A percentile compares a stretch with the other conserved stretches of the same genome.
Conservation (phyloP, 2,113 vertebrate species). For the Laterallus jamaicensis region DNA sequence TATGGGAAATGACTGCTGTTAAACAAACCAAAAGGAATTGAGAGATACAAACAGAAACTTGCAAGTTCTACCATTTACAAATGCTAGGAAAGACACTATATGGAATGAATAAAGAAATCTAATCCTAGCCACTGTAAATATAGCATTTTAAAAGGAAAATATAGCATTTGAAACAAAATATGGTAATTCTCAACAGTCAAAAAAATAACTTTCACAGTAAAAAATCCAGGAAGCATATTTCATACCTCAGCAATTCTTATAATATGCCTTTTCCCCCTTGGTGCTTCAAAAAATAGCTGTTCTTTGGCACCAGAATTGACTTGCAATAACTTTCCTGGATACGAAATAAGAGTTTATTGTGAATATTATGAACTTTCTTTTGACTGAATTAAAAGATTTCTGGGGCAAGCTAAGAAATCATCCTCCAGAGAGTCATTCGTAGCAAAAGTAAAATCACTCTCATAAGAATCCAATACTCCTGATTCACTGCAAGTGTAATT, state of each 20-base stretch:
- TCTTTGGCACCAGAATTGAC: constrained; percentile 97
- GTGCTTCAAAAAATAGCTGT: constrained; percentile 97
- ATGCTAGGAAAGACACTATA: background rate
- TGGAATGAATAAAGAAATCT: background rate
- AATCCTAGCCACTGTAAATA: background rate
- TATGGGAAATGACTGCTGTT: background rate
- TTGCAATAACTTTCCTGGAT: constrained; percentile 93
- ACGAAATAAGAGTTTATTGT: constrained; percentile 22
- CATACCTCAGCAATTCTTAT: constrained; percentile 85
- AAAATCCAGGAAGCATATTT: background rate
- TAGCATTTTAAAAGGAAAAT: background rate
- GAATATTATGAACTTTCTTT: background rate
- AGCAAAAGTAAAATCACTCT: background rate
- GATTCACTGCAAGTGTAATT: background rate
- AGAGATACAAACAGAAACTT: background rate
- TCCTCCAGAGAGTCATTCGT: background rate
- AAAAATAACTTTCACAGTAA: background rate
- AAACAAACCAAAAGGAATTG: background rate
- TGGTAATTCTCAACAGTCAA: background rate
- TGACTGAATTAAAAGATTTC: constrained; percentile 9
- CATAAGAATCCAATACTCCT: background rate
- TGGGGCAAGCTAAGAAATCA: background rate
- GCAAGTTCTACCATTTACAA: background rate
- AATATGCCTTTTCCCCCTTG: constrained; percentile 88
- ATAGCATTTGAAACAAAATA: background rate